Conservation (phyloP, 2,797 vertebrate genomes). For the Coreius guichenoti region DNA sequence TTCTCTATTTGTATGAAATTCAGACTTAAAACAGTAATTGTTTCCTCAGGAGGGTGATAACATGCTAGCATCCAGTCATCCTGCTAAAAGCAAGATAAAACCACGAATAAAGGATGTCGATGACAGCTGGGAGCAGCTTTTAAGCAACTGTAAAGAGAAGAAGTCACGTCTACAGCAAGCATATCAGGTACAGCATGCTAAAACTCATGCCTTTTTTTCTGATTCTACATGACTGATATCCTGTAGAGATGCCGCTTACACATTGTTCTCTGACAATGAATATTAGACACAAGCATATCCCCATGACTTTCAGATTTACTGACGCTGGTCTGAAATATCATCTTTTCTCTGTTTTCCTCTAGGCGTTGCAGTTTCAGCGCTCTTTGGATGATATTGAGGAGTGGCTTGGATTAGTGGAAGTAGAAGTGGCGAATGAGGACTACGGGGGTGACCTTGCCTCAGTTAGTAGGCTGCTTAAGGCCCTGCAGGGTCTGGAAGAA, state of each 20-base stretch:
- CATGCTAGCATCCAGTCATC: constrained; percentile 74
- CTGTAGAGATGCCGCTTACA: background rate
- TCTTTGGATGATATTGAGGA: constrained; percentile 82
- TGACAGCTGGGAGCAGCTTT: constrained; percentile 82
- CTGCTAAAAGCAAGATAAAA: constrained; percentile 76
- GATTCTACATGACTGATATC: background rate
- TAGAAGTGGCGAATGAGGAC: constrained; percentile 73
- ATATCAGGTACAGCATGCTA: constrained; percentile 75
- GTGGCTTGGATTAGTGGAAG: constrained; percentile 80
- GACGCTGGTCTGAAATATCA: background rate
- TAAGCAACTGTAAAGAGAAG: constrained; percentile 83
- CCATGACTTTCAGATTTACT: constrained; percentile 1
- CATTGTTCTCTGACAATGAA: constrained; percentile 1
- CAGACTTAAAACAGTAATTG: constrained; percentile 2
- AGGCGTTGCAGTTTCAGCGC: constrained; percentile 84
- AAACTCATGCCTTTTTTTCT: background rate
- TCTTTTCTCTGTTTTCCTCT: constrained; percentile 25
- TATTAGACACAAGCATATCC: background rate
- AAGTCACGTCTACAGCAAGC: constrained; percentile 80
- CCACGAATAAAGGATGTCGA: constrained; percentile 81
- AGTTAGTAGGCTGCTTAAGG: constrained; percentile 79
- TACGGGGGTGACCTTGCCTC: constrained; percentile 75
- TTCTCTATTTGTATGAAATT: background rate
- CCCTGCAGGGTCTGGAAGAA: constrained; percentile 84
- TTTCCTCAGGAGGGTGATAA: constrained; percentile 82